These are phyloP conservation scores for Microcebus tavaratra DNA, from an alignment of 2,113 vertebrate species.

Conservation along the genomic window DNA sequence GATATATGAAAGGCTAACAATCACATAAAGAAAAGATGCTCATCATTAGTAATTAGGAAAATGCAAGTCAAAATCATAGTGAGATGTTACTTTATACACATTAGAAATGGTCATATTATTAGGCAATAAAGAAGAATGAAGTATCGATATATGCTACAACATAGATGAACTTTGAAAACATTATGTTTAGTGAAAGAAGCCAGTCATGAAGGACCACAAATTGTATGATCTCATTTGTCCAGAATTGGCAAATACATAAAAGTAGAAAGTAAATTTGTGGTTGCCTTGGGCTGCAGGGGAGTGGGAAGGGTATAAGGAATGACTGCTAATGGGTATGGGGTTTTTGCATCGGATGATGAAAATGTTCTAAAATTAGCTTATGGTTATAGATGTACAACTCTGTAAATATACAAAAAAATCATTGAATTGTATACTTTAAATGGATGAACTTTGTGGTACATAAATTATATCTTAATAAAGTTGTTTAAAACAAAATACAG, in stretches of 20 bases:
- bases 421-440: background rate
- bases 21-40: background rate
- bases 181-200: background rate
- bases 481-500: background rate
- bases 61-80: background rate
- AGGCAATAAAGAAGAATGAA: background rate
- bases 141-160: background rate
- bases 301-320: background rate
- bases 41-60: background rate
- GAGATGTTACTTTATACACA: background rate
- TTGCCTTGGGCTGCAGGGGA: background rate
- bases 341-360: background rate
- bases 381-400: background rate
- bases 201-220: background rate
- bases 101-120: background rate
- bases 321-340: background rate
- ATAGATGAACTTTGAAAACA: background rate
- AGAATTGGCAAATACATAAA: background rate
- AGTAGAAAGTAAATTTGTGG: background rate
- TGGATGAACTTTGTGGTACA: background rate
- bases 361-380: slow-evolving; percentile 14
- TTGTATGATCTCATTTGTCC: background rate
- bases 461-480: background rate
- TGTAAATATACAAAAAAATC: slow-evolving; percentile 20
- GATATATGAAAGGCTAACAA: background rate